Conservation (phyloP, 2,888 invertebrate genomes). For the Blomia tropicalis region DNA sequence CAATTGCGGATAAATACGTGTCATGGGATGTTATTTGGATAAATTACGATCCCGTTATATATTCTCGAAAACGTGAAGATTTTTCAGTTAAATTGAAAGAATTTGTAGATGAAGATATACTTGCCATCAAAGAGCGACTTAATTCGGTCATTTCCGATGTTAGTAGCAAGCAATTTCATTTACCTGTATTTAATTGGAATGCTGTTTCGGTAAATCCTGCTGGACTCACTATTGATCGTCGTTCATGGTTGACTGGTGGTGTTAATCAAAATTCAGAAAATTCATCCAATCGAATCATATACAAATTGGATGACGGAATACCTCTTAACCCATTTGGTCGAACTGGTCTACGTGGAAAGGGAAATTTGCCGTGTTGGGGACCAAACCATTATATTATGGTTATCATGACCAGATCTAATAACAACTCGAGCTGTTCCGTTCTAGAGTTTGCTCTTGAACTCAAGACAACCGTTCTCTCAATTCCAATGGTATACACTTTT, state of each 20-base stretch:
- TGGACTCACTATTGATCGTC: conserved; percentile 31
- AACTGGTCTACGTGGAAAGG: conserved; percentile 36
- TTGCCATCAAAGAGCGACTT: conserved; percentile 25
- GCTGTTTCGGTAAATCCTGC: conserved; percentile 30
- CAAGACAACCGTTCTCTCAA: neutral
- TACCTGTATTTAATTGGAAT: conserved; percentile 32
- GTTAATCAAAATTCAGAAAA: conserved; percentile 21
- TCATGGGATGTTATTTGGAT: conserved; percentile 36
- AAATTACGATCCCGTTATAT: conserved; percentile 36
- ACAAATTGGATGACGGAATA: conserved; percentile 31
- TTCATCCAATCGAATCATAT: conserved; percentile 24
- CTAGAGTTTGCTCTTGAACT: conserved; percentile 16
- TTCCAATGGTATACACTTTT: neutral
- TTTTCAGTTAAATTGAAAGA: conserved; percentile 31
- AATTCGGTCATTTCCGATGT: neutral
- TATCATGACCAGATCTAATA: conserved; percentile 33
- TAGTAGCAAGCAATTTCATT: neutral
- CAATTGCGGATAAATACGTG: conserved; percentile 37
- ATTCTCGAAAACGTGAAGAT: conserved; percentile 32
- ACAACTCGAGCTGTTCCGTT: conserved; percentile 12
- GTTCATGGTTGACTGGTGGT: conserved; percentile 29
- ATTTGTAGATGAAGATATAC: conserved; percentile 35
- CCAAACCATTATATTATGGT: conserved; percentile 36
- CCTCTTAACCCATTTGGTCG: conserved; percentile 35
- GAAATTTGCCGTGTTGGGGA: conserved; percentile 36